phyloP scores from a whole-genome alignment of 2,113 vertebrate genomes.

The Sceloporus undulatus region DNA sequence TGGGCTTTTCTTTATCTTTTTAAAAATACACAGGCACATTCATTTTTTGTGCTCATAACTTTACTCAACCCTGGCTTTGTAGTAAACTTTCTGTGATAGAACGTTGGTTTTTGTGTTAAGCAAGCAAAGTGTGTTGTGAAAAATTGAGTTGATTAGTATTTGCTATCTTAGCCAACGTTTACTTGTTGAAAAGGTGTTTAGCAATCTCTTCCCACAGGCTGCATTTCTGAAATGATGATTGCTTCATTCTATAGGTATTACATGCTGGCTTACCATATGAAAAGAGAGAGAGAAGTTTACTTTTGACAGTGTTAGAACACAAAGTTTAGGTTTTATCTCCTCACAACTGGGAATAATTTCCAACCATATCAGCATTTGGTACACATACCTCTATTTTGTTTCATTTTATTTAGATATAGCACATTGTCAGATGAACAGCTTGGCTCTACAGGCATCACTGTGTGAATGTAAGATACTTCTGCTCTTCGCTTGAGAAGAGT shows the following conservation, averaged over 20 bases:
- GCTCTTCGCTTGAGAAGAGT: neutral
- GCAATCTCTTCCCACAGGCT: slow-evolving; percentile 80
- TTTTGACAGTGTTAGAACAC: slow-evolving; percentile 31
- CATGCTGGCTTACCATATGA: slow-evolving; percentile 58
- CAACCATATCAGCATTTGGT: slow-evolving; percentile 29
- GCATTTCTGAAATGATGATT: slow-evolving; percentile 78
- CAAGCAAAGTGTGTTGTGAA: slow-evolving; percentile 81
- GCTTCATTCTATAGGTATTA: slow-evolving; percentile 74
- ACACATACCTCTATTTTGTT: slow-evolving; percentile 21
- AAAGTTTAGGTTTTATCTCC: slow-evolving; percentile 44
- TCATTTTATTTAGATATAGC: neutral
- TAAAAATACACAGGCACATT: slow-evolving; percentile 2
- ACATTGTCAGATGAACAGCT: neutral
- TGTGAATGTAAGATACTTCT: neutral
- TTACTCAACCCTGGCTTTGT: slow-evolving; percentile 64
- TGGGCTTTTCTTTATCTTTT: slow-evolving; percentile 47
- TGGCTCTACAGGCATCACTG: neutral
- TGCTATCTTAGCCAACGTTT: slow-evolving; percentile 79
- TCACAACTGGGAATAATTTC: slow-evolving; percentile 33
- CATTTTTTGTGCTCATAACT: slow-evolving; percentile 53
- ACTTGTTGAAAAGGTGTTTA: slow-evolving; percentile 80
- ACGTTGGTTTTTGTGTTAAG: slow-evolving; percentile 80
- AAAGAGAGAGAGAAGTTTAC: slow-evolving; percentile 39
- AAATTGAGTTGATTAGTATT: slow-evolving; percentile 75
- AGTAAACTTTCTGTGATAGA: slow-evolving; percentile 77